These are phyloP conservation scores for Diploptera punctata DNA, from an alignment of 2,888 invertebrate species.

Conservation along the genomic window DNA sequence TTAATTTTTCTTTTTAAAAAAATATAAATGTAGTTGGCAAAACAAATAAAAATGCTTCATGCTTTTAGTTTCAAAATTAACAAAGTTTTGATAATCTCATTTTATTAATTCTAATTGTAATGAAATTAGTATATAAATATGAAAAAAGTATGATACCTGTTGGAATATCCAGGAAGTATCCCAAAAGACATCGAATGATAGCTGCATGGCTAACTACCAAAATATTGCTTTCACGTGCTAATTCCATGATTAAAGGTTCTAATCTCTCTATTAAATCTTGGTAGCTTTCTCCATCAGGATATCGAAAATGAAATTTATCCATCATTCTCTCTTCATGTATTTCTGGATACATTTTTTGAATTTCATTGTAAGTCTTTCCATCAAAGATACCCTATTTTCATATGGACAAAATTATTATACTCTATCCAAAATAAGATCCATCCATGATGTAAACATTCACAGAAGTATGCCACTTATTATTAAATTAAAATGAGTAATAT, in stretches of 20 bases:
- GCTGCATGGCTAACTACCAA: neutral
- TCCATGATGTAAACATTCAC: no score
- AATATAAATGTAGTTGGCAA: no score
- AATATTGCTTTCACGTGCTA: neutral
- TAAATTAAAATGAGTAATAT: no score
- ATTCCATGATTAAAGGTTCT: neutral
- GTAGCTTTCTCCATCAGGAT: slow-evolving; percentile 13
- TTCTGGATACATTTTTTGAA: neutral
- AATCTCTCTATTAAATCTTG: neutral
- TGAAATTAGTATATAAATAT: no score
- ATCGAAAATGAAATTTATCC: slow-evolving; percentile 4
- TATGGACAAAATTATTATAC: no score
- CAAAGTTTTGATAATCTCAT: no score
- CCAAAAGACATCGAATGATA: neutral
- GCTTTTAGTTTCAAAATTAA: no score
- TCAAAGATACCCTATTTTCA: neutral
- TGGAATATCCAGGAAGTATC: neutral
- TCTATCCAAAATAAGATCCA: no score
- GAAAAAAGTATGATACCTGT: neutral
- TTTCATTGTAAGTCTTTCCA: neutral
- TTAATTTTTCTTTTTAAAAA: no score
- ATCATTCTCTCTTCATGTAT: neutral
- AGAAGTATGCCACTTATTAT: no score
- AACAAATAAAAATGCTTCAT: no score
- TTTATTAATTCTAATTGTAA: no score